phyloP scores from a whole-genome alignment of 1,140 invertebrate species.

The Uloborus diversus region DNA sequence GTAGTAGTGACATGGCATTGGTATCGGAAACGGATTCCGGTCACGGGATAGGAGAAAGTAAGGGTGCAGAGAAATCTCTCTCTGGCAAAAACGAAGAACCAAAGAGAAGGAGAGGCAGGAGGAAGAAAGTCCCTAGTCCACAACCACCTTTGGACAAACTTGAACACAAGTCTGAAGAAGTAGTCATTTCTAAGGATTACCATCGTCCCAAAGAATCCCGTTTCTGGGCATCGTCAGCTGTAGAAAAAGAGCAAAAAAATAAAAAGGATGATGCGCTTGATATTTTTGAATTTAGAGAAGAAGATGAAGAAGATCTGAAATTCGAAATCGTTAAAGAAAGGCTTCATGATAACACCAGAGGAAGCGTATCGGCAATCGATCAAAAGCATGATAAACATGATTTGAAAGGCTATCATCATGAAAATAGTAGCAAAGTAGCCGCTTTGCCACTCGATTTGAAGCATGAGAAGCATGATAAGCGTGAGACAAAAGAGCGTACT shows the following conservation, averaged over 20 bases:
- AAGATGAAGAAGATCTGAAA: slow-evolving; percentile 58
- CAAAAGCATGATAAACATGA: slow-evolving; percentile 20
- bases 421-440: too few species aligned
- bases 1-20: not conserved
- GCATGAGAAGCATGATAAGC: too few species aligned
- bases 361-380: slow-evolving; percentile 18
- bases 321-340: slow-evolving; percentile 51
- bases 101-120: slow-evolving; percentile 56
- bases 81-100: slow-evolving; percentile 33
- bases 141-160: slow-evolving; percentile 13
- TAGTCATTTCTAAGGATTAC: slow-evolving; percentile 34
- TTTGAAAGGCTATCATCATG: too few species aligned
- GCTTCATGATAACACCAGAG: slow-evolving; percentile 42
- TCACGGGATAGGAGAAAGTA: not conserved
- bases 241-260: slow-evolving; percentile 45
- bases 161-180: slow-evolving; percentile 30
- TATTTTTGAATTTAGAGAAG: slow-evolving; percentile 61
- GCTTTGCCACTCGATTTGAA: too few species aligned
- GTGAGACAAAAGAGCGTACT: too few species aligned
- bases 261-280: slow-evolving; percentile 44
- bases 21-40: not conserved
- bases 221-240: slow-evolving; percentile 22
- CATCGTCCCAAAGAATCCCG: slow-evolving; percentile 50
- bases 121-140: slow-evolving; percentile 57
- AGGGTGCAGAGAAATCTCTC: not conserved